phyloP scores from a whole-genome alignment of 2,113 vertebrate genomes.

The Eubucco bourcierii region DNA sequence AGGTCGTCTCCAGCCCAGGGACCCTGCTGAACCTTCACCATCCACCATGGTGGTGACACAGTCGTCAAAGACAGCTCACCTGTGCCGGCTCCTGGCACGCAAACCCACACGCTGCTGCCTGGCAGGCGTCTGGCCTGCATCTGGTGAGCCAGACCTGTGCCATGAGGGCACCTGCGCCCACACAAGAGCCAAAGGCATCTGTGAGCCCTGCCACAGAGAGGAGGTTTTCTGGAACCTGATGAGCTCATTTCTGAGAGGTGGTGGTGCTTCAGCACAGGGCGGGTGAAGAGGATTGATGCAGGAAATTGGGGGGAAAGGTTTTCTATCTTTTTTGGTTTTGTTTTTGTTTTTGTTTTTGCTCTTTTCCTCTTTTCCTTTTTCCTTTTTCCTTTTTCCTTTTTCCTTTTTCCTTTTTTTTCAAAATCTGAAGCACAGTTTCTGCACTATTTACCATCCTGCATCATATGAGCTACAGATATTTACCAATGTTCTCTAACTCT shows the following conservation, averaged over 20 bases:
- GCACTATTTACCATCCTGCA: background rate
- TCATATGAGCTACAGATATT: background rate
- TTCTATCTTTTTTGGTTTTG: background rate
- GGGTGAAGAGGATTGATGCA: background rate
- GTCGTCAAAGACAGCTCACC: fast-evolving
- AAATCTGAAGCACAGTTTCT: background rate
- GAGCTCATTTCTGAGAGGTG: background rate
- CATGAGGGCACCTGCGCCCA: background rate
- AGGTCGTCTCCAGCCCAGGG: background rate
- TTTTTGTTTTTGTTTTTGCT: background rate
- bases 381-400: too few species aligned
- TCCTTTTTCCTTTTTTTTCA: too few species aligned
- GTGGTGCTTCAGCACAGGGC: background rate
- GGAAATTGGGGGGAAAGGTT: background rate
- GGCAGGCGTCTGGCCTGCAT: fast-evolving
- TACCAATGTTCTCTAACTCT: background rate
- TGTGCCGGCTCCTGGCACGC: background rate
- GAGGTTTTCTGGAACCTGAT: background rate
- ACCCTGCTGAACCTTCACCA: background rate
- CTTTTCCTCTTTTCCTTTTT: background rate
- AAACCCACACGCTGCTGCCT: fast-evolving
- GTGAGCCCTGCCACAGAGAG: background rate
- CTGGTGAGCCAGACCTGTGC: fast-evolving
- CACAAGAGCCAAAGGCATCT: fast-evolving
- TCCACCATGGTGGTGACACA: background rate